Evolutionary conservation across 1,140 invertebrate genomes (phyloP).

Genomic region (Lamellibrachia luymesi): DNA sequence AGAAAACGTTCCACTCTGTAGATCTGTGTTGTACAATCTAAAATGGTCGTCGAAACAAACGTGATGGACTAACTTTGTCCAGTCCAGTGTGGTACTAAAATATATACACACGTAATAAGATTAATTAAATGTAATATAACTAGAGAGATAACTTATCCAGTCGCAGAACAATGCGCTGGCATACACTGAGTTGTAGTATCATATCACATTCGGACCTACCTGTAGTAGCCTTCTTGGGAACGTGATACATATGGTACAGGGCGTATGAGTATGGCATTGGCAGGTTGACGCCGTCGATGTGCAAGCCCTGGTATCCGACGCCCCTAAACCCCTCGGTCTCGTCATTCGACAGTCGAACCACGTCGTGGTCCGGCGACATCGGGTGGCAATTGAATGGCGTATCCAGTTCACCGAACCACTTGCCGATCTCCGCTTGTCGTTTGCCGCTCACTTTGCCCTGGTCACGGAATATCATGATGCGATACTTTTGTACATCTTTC

Average conservation of each 20-base stretch:
- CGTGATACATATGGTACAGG: not conserved
- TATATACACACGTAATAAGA: too few species aligned
- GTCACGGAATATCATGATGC: conserved; percentile 11
- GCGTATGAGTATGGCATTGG: not conserved
- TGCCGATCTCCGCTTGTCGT: not conserved
- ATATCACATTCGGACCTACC: not conserved
- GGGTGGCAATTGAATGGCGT: not conserved
- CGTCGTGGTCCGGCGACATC: not conserved
- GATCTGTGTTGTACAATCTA: too few species aligned
- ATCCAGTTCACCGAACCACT: conserved; percentile 15
- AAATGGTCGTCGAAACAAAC: too few species aligned
- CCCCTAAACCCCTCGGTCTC: not conserved
- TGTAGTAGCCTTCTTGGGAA: not conserved
- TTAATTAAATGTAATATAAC: too few species aligned
- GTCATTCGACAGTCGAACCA: conserved; percentile 6
- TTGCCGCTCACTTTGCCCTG: not conserved
- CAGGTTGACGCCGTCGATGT: not conserved
- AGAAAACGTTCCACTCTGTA: too few species aligned
- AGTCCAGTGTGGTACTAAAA: too few species aligned
- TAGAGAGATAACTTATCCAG: too few species aligned
- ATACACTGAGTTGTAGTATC: not conserved
- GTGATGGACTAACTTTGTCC: too few species aligned
- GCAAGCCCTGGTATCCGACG: not conserved
- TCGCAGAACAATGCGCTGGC: too few species aligned
- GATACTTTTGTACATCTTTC: not conserved